A percentile compares a stretch with the other conserved stretches of the same genome.
These are phyloP conservation scores for Panurus biarmicus DNA, from an alignment of 2,113 vertebrate genomes.

Conservation along the genomic window DNA sequence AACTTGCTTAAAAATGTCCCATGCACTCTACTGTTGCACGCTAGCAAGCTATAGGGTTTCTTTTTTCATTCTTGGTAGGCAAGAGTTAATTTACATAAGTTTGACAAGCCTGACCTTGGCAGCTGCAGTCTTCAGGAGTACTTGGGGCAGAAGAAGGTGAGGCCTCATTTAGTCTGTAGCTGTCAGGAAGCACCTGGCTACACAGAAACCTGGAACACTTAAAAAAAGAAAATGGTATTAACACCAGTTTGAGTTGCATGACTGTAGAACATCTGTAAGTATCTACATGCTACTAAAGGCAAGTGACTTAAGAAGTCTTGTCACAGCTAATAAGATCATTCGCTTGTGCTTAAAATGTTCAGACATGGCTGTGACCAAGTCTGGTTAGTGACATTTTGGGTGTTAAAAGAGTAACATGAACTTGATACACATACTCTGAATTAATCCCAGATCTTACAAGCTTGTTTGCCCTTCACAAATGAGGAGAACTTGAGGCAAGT, in stretches of 20 bases:
- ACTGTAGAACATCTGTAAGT: neutral
- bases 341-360: neutral
- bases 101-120: neutral
- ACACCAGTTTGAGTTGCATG: neutral
- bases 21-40: neutral
- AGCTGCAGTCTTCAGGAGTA: neutral
- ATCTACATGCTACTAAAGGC: neutral
- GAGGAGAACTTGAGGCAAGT: neutral
- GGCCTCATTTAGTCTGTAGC: neutral
- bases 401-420: neutral
- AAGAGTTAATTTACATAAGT: neutral
- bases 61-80: neutral
- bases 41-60: neutral
- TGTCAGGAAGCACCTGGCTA: slow-evolving; percentile 34
- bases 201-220: neutral
- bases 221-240: neutral
- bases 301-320: neutral
- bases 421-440: neutral
- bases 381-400: neutral
- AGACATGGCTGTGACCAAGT: neutral
- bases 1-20: neutral
- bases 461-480: neutral
- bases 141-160: neutral
- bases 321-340: neutral
- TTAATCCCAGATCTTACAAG: neutral